These are phyloP conservation scores for Tipula confusa DNA, from an alignment of 2,888 invertebrate species.

Conservation along the genomic window DNA sequence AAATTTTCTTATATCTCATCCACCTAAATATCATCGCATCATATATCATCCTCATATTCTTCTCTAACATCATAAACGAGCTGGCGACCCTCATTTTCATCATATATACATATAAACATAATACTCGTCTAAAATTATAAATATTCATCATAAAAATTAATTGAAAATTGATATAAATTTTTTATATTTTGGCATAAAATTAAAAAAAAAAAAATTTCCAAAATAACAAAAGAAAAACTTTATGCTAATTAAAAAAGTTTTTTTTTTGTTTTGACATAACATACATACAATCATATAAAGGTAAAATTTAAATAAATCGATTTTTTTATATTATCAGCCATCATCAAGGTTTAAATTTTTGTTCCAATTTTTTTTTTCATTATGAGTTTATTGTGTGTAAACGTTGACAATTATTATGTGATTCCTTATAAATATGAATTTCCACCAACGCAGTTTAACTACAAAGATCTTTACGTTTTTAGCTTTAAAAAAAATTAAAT, in stretches of 20 bases:
- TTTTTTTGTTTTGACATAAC: conserved; percentile 5
- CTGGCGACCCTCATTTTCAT: conserved; percentile 12
- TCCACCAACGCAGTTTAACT: not conserved
- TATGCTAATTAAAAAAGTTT: conserved; percentile 21
- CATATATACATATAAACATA: too few relatives aligned
- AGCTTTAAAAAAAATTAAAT: not conserved
- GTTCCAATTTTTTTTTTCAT: not conserved
- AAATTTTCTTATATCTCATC: not conserved
- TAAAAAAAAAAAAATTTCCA: not conserved
- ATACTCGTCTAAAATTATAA: too few relatives aligned
- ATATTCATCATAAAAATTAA: conserved; percentile 12
- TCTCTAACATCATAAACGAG: not conserved
- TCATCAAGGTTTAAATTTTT: conserved; percentile 5
- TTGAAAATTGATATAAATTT: conserved; percentile 9
- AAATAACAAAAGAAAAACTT: conserved; percentile 25
- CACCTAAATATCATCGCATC: not conserved
- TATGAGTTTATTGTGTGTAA: not conserved
- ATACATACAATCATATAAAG: not conserved
- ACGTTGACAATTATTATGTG: conserved; percentile 8
- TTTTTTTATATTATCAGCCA: not conserved
- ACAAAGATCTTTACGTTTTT: not conserved
- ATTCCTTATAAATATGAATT: not conserved
- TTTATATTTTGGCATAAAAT: not conserved
- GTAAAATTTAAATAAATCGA: conserved; percentile 12
- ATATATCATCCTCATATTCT: not conserved